Base-by-base conservation (phyloP, 2,888 invertebrate species). In the Leucania comma region DNA sequence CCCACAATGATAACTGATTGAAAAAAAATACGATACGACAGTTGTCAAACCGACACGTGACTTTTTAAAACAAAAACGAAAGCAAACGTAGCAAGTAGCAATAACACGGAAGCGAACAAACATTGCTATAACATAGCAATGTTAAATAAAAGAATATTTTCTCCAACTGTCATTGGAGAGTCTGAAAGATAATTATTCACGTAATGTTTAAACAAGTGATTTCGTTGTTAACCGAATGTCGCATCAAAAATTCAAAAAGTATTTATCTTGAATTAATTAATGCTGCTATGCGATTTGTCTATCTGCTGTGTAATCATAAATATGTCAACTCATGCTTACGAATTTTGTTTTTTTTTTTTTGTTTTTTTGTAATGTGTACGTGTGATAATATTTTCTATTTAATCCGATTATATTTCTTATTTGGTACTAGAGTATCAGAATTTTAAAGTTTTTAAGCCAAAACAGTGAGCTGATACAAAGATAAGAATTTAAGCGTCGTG, bases 151-250 rank as follows among this genome's bases (percentile, higher is more conserved):
- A 42, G 5, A 42, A 42, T 6, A 42, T 42, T 17, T 42, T 17
- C 17, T 42, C 42, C 38, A 12, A 38, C 38, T 14, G 12, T 46
- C 38, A 48, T 56, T 54, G 38, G 38, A 42, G 54, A 59, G n/a
- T 53, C 38, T 22, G 51, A n/a, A 51, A 56, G 22, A 38, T 51
- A n/a, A n/a, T n/a, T n/a, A 42, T 32, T 53, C 26, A 4, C 24
- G 10, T 62, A 26, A 26, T 72, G 60, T 79, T 79, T 78, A 63
- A 72, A 79, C 79, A 79, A 68, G 17, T 66, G 67, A 54, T 57
- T 57, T n/a, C 50, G 3, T 50, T 67, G 42, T 32, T 56, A 75
- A 42, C 32, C 6, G 53, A 66, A 63, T 50, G 38, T 50, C 56
- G 20, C 53, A 8, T 50, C 14, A 32, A 78, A 54, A 42, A 29